Evolutionary conservation across 2,888 invertebrate species (phyloP).

Genomic region (Thymelicus sylvestris): DNA sequence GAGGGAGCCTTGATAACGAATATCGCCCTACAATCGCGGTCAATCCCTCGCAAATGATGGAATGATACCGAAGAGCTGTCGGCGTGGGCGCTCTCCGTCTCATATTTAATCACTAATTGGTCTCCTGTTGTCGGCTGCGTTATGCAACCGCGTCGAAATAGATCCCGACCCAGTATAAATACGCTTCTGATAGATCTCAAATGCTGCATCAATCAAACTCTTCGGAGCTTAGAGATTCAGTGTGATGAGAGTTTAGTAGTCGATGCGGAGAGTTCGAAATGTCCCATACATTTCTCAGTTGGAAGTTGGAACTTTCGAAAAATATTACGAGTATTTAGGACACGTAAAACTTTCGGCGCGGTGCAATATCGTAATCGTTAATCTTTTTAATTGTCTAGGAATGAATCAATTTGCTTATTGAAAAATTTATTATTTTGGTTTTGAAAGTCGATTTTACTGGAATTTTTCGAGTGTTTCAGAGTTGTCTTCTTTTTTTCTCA

Average conservation of each 20-base stretch:
- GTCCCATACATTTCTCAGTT: too few species aligned
- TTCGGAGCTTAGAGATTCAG: slow-evolving; percentile 8
- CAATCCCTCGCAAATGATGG: slow-evolving; percentile 40
- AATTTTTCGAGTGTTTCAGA: too few species aligned
- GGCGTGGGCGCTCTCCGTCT: slow-evolving; percentile 49
- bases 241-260: neutral
- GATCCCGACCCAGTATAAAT: slow-evolving; percentile 48
- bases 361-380: too few species aligned
- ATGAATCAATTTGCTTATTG: too few species aligned
- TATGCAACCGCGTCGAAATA: slow-evolving; percentile 54
- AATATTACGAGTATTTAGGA: too few species aligned
- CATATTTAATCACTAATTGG: slow-evolving; percentile 68
- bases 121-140: slow-evolving; percentile 50
- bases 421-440: too few species aligned
- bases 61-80: slow-evolving; percentile 45
- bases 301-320: too few species aligned
- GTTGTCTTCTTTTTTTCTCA: too few species aligned
- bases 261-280: too few species aligned
- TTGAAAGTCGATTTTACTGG: too few species aligned
- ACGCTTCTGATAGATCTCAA: slow-evolving; percentile 47
- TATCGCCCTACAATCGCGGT: slow-evolving; percentile 3
- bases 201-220: slow-evolving; percentile 44
- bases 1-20: neutral
- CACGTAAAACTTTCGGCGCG: too few species aligned
- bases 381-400: too few species aligned